phyloP scores from a whole-genome alignment of 2,797 vertebrate genomes.

The Mycteria americana region DNA sequence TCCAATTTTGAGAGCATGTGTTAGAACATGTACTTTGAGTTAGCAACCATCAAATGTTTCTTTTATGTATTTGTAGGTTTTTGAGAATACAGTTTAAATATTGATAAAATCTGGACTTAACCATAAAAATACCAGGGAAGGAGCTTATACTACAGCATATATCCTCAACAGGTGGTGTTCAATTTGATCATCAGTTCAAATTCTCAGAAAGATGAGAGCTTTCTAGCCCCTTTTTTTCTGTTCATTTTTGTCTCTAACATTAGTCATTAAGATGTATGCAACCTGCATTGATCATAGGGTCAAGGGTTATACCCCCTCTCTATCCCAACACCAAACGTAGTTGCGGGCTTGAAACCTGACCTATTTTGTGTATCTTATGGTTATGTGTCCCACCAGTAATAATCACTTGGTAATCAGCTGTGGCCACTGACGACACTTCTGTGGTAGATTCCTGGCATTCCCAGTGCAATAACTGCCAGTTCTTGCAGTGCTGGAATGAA shows the following conservation, averaged over 20 bases:
- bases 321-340: neutral
- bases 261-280: neutral
- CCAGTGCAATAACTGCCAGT: neutral
- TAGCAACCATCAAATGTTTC: neutral
- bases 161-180: neutral
- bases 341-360: neutral
- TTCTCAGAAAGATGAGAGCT: neutral
- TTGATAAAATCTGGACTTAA: neutral
- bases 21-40: neutral
- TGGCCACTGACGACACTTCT: neutral
- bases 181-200: neutral
- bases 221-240: neutral
- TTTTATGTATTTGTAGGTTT: neutral
- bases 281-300: rapidly evolving
- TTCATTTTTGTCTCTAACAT: neutral
- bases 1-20: neutral
- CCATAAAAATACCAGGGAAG: neutral
- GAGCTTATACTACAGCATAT: neutral
- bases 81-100: neutral
- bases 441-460: neutral
- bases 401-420: neutral
- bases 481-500: neutral
- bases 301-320: rapidly evolving
- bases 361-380: neutral
- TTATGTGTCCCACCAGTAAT: neutral